phyloP scores from a whole-genome alignment of 2,113 vertebrate genomes.

The Aspidoscelis tigris region DNA sequence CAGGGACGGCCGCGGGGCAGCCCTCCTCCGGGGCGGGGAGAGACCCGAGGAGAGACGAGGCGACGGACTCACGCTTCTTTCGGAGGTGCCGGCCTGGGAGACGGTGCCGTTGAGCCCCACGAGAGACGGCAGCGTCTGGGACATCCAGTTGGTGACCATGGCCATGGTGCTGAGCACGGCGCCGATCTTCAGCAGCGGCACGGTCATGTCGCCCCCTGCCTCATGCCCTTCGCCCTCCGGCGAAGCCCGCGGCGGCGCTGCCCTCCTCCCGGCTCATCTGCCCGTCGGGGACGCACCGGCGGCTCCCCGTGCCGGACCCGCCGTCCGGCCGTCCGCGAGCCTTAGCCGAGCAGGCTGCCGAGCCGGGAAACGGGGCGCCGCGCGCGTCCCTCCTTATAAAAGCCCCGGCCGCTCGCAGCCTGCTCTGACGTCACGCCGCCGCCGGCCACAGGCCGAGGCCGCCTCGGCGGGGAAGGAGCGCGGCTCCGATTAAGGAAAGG shows the following conservation, averaged over 20 bases:
- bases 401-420: conserved; percentile 3
- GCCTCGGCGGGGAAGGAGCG: not conserved
- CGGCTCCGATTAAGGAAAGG: not conserved
- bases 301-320: not conserved
- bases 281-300: not conserved
- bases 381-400: conserved; percentile 37
- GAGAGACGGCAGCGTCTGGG: conserved; percentile 88
- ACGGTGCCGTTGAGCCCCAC: conserved; percentile 91
- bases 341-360: not conserved
- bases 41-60: not conserved
- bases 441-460: conserved; percentile 6
- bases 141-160: conserved; percentile 95
- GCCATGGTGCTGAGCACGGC: conserved; percentile 93
- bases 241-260: not conserved
- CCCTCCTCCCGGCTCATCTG: not conserved
- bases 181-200: conserved; percentile 89
- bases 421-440: conserved; percentile 48
- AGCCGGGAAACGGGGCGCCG: not conserved
- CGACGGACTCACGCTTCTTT: conserved; percentile 85
- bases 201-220: conserved; percentile 78
- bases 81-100: conserved; percentile 87
- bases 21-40: rapidly evolving
- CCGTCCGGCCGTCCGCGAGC: not conserved
- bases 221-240: conserved; percentile 54
- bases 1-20: not conserved